phyloP scores from a whole-genome alignment of 2,113 vertebrate genomes.

The Sula dactylatra region DNA sequence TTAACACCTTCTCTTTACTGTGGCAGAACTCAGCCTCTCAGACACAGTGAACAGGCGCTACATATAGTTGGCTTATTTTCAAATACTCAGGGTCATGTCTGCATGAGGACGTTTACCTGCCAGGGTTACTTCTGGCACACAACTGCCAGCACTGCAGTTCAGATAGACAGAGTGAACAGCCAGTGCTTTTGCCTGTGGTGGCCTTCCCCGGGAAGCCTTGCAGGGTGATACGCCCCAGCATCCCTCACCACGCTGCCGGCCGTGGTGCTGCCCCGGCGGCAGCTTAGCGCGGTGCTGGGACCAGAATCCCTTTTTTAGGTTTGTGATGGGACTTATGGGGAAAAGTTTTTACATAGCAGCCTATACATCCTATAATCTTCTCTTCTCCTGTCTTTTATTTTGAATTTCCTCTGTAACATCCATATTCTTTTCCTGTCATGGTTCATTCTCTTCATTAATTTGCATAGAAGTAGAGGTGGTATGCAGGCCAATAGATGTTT shows the following conservation, averaged over 20 bases:
- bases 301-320: background rate
- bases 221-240: fast-evolving
- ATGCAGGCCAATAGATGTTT: background rate
- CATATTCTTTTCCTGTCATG: fast-evolving
- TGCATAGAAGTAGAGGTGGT: background rate
- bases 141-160: background rate
- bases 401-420: background rate
- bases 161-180: background rate
- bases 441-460: background rate
- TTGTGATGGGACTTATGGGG: background rate
- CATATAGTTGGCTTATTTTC: background rate
- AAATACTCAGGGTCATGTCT: fast-evolving
- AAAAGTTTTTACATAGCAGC: background rate
- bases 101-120: fast-evolving
- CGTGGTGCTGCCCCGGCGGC: background rate
- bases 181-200: background rate
- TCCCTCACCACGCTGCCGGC: background rate
- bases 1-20: background rate
- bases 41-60: background rate
- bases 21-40: background rate
- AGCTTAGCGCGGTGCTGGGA: background rate
- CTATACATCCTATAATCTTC: background rate
- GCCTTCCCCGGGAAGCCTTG: background rate
- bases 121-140: background rate
- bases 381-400: background rate